Evolutionary conservation across 2,113 vertebrate species (phyloP).

Genomic region (Oreotrochilus melanogaster): DNA sequence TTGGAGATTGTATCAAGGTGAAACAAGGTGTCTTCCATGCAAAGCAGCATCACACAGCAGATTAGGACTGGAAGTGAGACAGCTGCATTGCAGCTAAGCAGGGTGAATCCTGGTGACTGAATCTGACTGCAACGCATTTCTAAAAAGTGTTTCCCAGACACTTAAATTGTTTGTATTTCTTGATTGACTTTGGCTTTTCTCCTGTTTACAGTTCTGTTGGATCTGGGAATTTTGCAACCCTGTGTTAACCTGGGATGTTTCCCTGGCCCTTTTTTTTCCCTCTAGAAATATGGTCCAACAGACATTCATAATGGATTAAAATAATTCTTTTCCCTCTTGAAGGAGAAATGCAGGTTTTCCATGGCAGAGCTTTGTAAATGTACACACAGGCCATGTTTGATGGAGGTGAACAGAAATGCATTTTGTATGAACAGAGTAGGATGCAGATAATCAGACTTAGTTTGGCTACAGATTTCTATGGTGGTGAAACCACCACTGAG

Average conservation of each 20-base stretch:
- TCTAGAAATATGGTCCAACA: background rate
- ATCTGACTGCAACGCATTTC: background rate
- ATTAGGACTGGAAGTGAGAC: background rate
- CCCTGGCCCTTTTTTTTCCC: background rate
- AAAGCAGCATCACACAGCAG: background rate
- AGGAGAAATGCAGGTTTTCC: background rate
- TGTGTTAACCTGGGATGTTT: background rate
- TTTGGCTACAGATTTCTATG: background rate
- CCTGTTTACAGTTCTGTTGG: background rate
- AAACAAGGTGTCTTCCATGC: background rate
- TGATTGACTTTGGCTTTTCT: background rate
- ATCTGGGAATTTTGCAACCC: background rate
- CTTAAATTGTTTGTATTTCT: background rate
- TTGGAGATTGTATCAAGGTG: background rate
- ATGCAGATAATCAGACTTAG: background rate
- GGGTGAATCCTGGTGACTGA: background rate
- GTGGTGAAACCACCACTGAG: background rate
- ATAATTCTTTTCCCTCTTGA: background rate
- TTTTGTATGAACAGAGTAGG: background rate
- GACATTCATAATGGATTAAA: background rate
- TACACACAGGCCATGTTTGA: background rate
- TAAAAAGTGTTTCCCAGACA: background rate
- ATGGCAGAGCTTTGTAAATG: background rate
- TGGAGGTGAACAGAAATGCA: background rate
- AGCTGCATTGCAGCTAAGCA: background rate